A percentile compares a stretch with the other conserved stretches of the same genome.
These are phyloP conservation scores for Camponotus floridanus DNA, from an alignment of 1,140 invertebrate genomes.

Conservation along the genomic window DNA sequence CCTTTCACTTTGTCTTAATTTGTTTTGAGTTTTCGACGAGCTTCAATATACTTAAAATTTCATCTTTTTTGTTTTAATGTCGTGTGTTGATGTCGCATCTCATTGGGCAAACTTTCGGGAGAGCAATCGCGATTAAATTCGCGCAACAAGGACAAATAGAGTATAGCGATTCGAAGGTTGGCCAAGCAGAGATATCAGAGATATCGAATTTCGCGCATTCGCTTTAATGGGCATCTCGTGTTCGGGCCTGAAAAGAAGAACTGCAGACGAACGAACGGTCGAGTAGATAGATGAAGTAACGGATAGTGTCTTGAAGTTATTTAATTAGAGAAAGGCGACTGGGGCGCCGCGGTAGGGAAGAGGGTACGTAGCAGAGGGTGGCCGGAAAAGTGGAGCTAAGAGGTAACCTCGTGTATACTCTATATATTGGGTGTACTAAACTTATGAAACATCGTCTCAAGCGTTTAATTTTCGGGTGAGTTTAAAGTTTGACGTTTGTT, in stretches of 20 bases:
- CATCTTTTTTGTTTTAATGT: too few relatives aligned
- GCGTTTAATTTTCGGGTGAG: neutral
- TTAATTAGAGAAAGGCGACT: conserved; percentile 81
- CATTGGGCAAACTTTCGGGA: conserved; percentile 18
- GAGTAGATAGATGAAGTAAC: conserved; percentile 80
- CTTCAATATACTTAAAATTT: too few relatives aligned
- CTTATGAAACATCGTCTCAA: neutral
- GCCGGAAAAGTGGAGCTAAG: conserved; percentile 43
- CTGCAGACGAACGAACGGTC: conserved; percentile 71
- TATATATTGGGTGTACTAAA: conserved; percentile 58
- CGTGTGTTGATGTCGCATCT: neutral
- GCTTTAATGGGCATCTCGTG: conserved; percentile 83
- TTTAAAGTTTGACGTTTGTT: neutral
- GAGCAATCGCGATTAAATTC: conserved; percentile 34
- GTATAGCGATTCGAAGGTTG: conserved; percentile 48
- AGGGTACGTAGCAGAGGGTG: conserved; percentile 24
- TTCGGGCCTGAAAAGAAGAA: conserved; percentile 75
- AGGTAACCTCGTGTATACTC: conserved; percentile 46
- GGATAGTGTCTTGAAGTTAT: conserved; percentile 82
- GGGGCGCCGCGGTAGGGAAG: conserved; percentile 10
- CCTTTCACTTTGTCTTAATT: too few relatives aligned
- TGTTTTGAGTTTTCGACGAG: too few relatives aligned
- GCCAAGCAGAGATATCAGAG: conserved; percentile 71
- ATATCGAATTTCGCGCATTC: conserved; percentile 83
- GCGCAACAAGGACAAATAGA: conserved; percentile 33